Percentiles rank a stretch among this genome's conserved stretches.
Conservation (phyloP, 2,797 vertebrate species). For the Graptemys geographica region DNA sequence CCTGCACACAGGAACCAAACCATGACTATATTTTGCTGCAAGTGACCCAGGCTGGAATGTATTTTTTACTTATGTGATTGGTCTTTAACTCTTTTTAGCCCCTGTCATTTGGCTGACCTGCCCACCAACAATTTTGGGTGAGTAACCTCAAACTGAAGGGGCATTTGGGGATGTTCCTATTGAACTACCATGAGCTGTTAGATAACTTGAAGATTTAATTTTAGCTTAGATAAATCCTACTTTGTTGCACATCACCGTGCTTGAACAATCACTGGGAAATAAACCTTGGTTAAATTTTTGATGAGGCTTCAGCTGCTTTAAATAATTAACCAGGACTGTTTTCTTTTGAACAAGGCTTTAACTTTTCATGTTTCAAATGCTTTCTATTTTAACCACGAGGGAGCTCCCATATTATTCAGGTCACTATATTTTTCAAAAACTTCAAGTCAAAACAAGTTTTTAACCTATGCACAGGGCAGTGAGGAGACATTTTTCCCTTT, state of each 20-base stretch:
- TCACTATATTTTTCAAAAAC: slow-evolving; percentile 3
- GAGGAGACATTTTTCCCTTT: slow-evolving; percentile 24
- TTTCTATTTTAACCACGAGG: neutral
- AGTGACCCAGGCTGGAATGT: neutral
- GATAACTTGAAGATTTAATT: slow-evolving; percentile 27
- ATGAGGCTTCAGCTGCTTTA: slow-evolving; percentile 66
- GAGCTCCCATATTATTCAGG: neutral
- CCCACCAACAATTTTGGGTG: neutral
- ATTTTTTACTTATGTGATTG: neutral
- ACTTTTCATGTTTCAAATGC: slow-evolving; percentile 25
- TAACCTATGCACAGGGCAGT: neutral
- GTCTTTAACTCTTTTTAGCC: neutral
- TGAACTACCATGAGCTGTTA: neutral
- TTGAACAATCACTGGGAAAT: slow-evolving; percentile 30
- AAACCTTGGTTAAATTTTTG: slow-evolving; percentile 71
- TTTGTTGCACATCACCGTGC: slow-evolving; percentile 34
- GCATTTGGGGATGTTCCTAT: neutral
- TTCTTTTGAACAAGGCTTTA: slow-evolving; percentile 32
- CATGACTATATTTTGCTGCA: neutral
- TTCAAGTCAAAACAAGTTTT: slow-evolving; percentile 19
- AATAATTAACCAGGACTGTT: slow-evolving; percentile 68
- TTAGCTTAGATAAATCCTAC: slow-evolving; percentile 39
- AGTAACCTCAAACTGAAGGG: neutral
- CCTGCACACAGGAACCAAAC: neutral
- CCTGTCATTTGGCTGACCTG: neutral